Percentiles rank a stretch among this genome's conserved stretches.
Conservation (phyloP, 64 coral and sea anemone genomes). For the Cladopsammia gracilis region DNA sequence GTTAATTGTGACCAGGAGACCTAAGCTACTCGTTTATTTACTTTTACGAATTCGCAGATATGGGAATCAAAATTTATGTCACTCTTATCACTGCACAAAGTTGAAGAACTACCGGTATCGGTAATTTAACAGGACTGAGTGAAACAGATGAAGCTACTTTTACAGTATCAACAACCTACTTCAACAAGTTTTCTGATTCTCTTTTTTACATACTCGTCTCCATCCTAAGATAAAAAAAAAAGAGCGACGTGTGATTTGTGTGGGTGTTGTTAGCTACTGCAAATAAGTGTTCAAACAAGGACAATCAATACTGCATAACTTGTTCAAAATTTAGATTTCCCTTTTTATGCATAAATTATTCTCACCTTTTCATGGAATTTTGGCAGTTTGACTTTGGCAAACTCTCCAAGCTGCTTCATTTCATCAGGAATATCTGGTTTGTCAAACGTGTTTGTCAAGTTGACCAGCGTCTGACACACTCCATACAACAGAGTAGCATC, state of each 20-base stretch:
- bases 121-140: not conserved
- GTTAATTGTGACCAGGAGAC: too few relatives aligned
- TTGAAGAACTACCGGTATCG: not conserved
- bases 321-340: not conserved
- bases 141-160: not conserved
- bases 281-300: not conserved
- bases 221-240: conserved; percentile 77
- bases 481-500: conserved; percentile 93
- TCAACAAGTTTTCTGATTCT: conserved; percentile 91
- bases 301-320: not conserved
- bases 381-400: conserved; percentile 94
- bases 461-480: conserved; percentile 96
- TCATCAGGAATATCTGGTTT: conserved; percentile 94
- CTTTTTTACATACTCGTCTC: conserved; percentile 88
- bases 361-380: conserved; percentile 92
- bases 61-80: too few relatives aligned
- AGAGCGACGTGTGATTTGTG: too few relatives aligned
- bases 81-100: too few relatives aligned
- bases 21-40: too few relatives aligned
- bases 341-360: not conserved
- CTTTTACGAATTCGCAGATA: too few relatives aligned
- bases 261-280: not conserved
- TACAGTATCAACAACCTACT: conserved; percentile 43
- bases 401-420: conserved; percentile 98
- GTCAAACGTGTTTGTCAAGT: conserved; percentile 96